Evolutionary conservation across 2,888 invertebrate genomes (phyloP).

Genomic region (Papilio protenor): DNA sequence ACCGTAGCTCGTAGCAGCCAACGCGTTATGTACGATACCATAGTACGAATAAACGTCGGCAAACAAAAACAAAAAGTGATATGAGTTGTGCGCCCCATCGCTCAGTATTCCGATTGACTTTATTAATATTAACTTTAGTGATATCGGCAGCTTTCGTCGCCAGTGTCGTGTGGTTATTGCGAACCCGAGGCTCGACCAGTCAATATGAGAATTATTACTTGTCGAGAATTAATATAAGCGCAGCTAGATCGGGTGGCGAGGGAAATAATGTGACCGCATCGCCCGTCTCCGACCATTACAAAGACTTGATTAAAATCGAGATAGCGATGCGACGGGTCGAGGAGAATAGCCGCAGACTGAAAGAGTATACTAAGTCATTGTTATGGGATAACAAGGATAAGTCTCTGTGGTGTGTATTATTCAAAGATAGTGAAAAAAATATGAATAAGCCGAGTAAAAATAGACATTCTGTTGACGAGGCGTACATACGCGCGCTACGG

Average conservation of each 20-base stretch:
- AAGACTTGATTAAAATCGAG: constrained; percentile 82
- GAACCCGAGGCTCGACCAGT: constrained; percentile 68
- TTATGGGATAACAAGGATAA: constrained; percentile 82
- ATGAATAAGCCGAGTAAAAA: constrained; percentile 64
- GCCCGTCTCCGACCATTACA: constrained; percentile 76
- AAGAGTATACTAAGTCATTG: constrained; percentile 80
- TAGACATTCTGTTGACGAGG: constrained; percentile 69
- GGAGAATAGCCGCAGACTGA: constrained; percentile 79
- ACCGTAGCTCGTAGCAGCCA: constrained; percentile 63
- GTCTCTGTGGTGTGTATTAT: constrained; percentile 81
- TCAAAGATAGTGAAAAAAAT: constrained; percentile 74
- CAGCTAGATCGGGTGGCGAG: constrained; percentile 62
- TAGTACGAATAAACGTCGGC: constrained; percentile 59
- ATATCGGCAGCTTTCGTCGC: constrained; percentile 78
- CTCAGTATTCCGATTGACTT: constrained; percentile 76
- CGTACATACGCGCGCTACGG: constrained; percentile 71
- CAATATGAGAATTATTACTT: constrained; percentile 83
- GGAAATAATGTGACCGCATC: constrained; percentile 67
- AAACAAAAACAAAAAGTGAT: constrained; percentile 83
- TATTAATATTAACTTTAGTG: constrained; percentile 76
- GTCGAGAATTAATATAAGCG: constrained; percentile 83
- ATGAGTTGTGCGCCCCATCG: constrained; percentile 81
- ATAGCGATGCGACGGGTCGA: constrained; percentile 82
- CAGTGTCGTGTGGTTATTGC: constrained; percentile 79
- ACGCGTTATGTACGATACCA: constrained; percentile 76